Percentiles rank a stretch among this genome's conserved stretches.
Conservation (phyloP, 2,797 vertebrate genomes). For the Morus bassanus region DNA sequence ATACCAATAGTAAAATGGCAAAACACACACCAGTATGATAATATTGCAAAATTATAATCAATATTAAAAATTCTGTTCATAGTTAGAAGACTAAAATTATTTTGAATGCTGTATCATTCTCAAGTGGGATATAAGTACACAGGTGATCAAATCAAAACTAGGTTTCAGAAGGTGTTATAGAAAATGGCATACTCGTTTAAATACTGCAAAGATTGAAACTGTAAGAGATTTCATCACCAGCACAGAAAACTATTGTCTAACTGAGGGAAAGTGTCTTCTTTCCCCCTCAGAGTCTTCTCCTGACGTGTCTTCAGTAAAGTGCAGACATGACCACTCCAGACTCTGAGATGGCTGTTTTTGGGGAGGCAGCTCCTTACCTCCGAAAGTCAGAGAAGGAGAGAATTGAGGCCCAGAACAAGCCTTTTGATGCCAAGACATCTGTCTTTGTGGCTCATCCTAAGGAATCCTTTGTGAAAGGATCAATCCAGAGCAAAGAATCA, state of each 20-base stretch:
- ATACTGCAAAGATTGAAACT: neutral
- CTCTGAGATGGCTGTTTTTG: conserved; percentile 83
- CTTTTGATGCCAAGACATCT: conserved; percentile 87
- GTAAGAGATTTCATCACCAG: neutral
- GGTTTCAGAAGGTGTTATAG: neutral
- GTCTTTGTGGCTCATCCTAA: conserved; percentile 80
- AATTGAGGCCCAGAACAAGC: conserved; percentile 84
- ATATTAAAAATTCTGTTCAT: neutral
- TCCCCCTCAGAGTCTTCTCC: neutral
- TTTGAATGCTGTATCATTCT: neutral
- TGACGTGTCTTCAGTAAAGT: neutral
- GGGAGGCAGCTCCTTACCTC: conserved; percentile 83
- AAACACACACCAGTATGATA: neutral
- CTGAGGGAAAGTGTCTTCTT: neutral
- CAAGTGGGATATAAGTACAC: neutral
- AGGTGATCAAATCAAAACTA: neutral
- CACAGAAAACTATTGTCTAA: neutral
- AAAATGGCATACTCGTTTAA: neutral
- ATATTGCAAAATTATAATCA: neutral
- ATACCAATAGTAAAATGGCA: neutral
- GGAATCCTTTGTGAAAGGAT: conserved; percentile 84
- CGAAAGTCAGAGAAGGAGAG: conserved; percentile 86
- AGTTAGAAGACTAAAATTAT: neutral
- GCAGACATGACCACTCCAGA: conserved; percentile 78
- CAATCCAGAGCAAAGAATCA: conserved; percentile 78